These are phyloP conservation scores for Syrmaticus mikado DNA, from an alignment of 2,113 vertebrate genomes.

Conservation along the genomic window DNA sequence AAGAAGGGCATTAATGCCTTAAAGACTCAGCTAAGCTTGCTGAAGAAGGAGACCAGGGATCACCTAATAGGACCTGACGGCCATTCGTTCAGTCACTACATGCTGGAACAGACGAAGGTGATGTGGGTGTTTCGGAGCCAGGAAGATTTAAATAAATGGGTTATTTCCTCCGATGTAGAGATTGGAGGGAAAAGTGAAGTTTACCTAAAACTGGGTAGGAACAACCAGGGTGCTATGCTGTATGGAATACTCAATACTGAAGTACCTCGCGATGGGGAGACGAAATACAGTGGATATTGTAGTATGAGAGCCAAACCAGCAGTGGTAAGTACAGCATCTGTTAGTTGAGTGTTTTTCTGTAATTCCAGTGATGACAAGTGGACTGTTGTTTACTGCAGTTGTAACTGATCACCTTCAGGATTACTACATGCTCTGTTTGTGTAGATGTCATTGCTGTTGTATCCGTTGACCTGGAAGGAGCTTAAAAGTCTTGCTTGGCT, in stretches of 20 bases:
- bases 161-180: conserved; percentile 86
- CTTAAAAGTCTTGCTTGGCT: not conserved
- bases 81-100: conserved; percentile 62
- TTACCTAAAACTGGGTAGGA: conserved; percentile 84
- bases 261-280: conserved; percentile 88
- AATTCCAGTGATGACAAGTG: not conserved
- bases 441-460: not conserved
- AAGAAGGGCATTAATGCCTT: conserved; percentile 83
- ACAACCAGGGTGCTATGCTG: conserved; percentile 85
- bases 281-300: conserved; percentile 92
- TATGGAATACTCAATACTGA: conserved; percentile 85
- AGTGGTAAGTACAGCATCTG: conserved; percentile 78
- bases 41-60: conserved; percentile 82
- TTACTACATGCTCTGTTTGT: not conserved
- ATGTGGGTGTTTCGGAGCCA: conserved; percentile 91
- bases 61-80: conserved; percentile 80
- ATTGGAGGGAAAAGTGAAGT: conserved; percentile 92
- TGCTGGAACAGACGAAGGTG: conserved; percentile 87
- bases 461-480: not conserved
- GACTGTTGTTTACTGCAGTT: not conserved
- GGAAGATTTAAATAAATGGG: conserved; percentile 88
- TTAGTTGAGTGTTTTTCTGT: not conserved
- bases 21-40: conserved; percentile 79
- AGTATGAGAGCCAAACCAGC: conserved; percentile 81
- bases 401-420: not conserved